Conservation (phyloP, 2,888 invertebrate genomes). For the Chrysomela aeneicollis region DNA sequence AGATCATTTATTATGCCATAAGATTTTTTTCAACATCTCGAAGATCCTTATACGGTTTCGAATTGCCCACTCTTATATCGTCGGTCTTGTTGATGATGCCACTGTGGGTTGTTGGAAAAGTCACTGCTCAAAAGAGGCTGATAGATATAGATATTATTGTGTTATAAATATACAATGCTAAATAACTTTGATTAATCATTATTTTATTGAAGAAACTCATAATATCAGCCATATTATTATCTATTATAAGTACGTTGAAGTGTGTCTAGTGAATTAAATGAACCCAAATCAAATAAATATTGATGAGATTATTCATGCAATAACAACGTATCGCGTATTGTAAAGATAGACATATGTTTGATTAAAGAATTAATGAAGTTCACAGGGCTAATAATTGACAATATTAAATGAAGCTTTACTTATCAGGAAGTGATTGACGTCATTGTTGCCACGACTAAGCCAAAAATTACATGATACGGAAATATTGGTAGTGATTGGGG, state of each 20-base stretch:
- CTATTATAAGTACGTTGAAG: background rate
- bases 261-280: background rate
- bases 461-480: background rate
- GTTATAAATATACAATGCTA: too few relatives aligned
- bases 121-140: background rate
- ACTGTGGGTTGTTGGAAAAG: background rate
- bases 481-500: background rate
- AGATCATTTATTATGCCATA: constrained; percentile 11
- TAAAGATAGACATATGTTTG: constrained; percentile 16
- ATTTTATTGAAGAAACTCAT: background rate
- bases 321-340: background rate
- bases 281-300: background rate
- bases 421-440: background rate
- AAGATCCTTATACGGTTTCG: constrained; percentile 16
- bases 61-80: background rate
- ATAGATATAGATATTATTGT: too few relatives aligned
- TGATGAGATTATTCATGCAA: background rate
- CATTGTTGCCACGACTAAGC: background rate
- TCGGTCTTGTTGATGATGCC: background rate
- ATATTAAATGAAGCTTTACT: background rate
- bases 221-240: background rate
- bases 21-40: constrained; percentile 4
- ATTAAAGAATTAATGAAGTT: constrained; percentile 16
- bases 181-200: too few relatives aligned
- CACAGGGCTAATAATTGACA: background rate